A percentile compares a stretch with the other conserved stretches of the same genome.
Conservation (phyloP, 1,140 invertebrate genomes). For the Macrostomum lignano region DNA sequence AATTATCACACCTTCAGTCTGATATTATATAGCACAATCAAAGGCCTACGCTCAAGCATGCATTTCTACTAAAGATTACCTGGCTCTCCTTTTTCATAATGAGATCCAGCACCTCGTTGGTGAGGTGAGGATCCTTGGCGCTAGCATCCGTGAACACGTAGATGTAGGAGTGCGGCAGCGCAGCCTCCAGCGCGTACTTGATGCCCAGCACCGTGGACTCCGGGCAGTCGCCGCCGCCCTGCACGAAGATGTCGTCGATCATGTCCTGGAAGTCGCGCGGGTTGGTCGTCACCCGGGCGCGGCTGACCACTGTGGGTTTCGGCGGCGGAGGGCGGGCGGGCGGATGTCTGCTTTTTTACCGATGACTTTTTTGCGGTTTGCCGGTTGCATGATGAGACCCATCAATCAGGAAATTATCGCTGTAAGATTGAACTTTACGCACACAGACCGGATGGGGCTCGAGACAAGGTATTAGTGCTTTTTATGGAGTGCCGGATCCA, state of each 20-base stretch:
- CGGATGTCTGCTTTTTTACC: too few species aligned
- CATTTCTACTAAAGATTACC: conserved; percentile 21
- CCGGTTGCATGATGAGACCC: too few species aligned
- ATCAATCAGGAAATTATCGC: too few species aligned
- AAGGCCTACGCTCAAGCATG: conserved; percentile 1
- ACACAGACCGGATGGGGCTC: too few species aligned
- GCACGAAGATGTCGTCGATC: conserved; percentile 33
- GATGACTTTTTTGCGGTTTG: too few species aligned
- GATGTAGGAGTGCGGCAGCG: conserved; percentile 38
- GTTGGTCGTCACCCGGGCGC: conserved; percentile 35
- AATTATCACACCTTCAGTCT: too few species aligned
- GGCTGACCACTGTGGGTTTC: too few species aligned
- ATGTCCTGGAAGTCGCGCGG: conserved; percentile 33
- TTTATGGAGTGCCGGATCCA: too few species aligned
- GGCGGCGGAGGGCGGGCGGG: too few species aligned
- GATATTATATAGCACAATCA: conserved; percentile 15
- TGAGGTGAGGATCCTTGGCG: conserved; percentile 36
- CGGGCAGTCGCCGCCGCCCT: conserved; percentile 44
- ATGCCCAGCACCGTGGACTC: conserved; percentile 40
- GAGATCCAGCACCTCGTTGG: conserved; percentile 35
- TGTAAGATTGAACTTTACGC: too few species aligned
- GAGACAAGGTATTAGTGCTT: too few species aligned
- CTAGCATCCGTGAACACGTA: conserved; percentile 48
- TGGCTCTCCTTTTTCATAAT: conserved; percentile 42
- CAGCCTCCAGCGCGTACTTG: conserved; percentile 35